Evolutionary conservation across 2,888 invertebrate genomes (phyloP).

Genomic region (Pycnomerus fuliginosus): DNA sequence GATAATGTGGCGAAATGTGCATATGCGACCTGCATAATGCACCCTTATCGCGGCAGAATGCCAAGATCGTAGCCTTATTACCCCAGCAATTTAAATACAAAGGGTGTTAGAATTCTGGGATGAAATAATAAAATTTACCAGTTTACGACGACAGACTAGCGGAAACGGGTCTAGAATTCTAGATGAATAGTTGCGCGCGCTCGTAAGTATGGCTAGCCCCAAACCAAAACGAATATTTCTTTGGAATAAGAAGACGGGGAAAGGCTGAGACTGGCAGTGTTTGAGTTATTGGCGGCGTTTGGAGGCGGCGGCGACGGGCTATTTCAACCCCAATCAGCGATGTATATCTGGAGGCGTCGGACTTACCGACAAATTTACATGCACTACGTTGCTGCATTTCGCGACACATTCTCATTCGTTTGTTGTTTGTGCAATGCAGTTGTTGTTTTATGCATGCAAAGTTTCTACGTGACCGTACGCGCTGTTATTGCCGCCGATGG

Average conservation of each 20-base stretch:
- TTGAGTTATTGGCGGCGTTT: constrained; percentile 6
- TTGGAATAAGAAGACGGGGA: constrained; percentile 1
- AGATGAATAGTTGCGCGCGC: constrained; percentile 6
- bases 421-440: constrained; percentile 45
- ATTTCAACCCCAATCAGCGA: constrained; percentile 1
- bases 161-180: constrained; percentile 4
- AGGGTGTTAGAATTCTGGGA: neutral
- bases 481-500: constrained; percentile 30
- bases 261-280: constrained; percentile 5
- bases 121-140: constrained; percentile 6
- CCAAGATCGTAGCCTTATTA: constrained; percentile 8
- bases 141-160: neutral
- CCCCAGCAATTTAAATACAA: constrained; percentile 8
- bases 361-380: constrained; percentile 26
- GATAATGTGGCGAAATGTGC: too few species aligned
- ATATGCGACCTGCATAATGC: constrained; percentile 4
- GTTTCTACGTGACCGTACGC: constrained; percentile 41
- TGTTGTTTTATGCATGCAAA: constrained; percentile 46
- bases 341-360: constrained; percentile 5
- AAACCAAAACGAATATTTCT: neutral
- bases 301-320: constrained; percentile 11
- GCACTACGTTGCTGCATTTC: constrained; percentile 28
- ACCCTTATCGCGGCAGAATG: constrained; percentile 8
- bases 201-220: neutral
- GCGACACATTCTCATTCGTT: constrained; percentile 42